Percentiles rank a stretch among this genome's conserved stretches.
phyloP scores from a whole-genome alignment of 2,888 invertebrate genomes.

The Syrphus vitripennis region DNA sequence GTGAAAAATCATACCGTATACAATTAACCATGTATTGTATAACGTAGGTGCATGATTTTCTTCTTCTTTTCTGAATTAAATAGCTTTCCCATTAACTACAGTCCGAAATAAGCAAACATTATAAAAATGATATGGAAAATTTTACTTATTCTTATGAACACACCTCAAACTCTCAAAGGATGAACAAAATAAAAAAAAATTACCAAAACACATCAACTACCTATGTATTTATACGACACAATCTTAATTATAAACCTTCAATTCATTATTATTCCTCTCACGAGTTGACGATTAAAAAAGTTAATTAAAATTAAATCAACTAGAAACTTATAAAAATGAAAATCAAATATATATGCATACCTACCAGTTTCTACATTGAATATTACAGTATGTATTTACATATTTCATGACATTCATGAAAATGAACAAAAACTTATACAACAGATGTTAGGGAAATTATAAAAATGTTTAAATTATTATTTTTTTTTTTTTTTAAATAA shows the following conservation, averaged over 20 bases:
- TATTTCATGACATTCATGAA: neutral
- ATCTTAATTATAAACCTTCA: neutral
- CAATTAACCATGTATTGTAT: too few relatives aligned
- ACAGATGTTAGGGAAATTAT: conserved; percentile 37
- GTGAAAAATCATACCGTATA: too few relatives aligned
- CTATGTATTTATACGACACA: neutral
- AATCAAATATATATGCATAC: too few relatives aligned
- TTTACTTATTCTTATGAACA: too few relatives aligned
- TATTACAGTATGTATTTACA: too few relatives aligned
- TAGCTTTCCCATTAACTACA: too few relatives aligned
- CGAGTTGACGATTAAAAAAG: too few relatives aligned
- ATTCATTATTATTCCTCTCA: neutral
- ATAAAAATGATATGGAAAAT: neutral
- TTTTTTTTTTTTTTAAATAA: too few relatives aligned
- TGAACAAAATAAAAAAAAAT: neutral
- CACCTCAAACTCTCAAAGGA: neutral
- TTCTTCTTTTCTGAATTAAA: too few relatives aligned
- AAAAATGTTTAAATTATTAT: too few relatives aligned
- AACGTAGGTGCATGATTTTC: too few relatives aligned
- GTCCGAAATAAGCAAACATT: too few relatives aligned
- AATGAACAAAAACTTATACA: neutral
- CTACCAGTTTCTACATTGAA: neutral
- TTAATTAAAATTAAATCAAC: conserved; percentile 15
- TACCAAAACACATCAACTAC: neutral
- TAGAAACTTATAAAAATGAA: neutral